Evolutionary conservation across 2,888 invertebrate species (phyloP), one percentile per base, ranked within the genome.

Genomic region (Galerucella calmariensis): DNA sequence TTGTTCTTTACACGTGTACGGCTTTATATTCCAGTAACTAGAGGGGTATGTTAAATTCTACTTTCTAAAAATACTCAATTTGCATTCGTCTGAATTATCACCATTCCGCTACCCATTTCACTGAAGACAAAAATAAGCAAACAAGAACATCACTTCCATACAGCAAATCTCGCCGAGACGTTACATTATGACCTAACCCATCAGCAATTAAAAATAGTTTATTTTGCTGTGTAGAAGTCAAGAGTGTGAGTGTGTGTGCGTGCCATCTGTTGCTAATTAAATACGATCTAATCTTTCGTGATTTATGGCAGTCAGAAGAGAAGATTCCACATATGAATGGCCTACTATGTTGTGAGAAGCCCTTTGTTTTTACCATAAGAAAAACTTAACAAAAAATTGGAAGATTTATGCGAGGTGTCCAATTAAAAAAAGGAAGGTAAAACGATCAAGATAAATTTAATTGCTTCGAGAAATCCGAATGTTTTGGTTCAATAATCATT

Each of bases 181-280:
- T 35, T 35, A 58, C 14, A 35, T 62, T 62, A 62, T 62, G 61
- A 62, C 61, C 61, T 62, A 62, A 62, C 61, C 61, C 61, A 62
- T 62, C 61, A 62, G 61, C 61, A 62, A 62, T 62, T 71, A 71
- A 71, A 71, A 65, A 65, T 71, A 56, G 70, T 71, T 71, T 65
- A 69, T 69, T 69, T 69, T 69, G 69, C 69, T 24, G 61, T 27
- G 61, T 46, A 14, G 56, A 27, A 62, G 20, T 71, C 65, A 65
- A 70, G 70, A 27, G 16, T 61, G 61, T 35, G 61, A 27, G 61
- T 48, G 48, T 71, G 35, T 35, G 35, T 35, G 70, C 58, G 70
- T 44, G 56, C 70, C 70, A 71, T 71, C 70, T 71, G 70, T 71
- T 71, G 70, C 70, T 71, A 63, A 71, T 71, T 71, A 71, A 71